Conservation (phyloP, 2,797 vertebrate genomes). For the Rhynchotus rufescens region DNA sequence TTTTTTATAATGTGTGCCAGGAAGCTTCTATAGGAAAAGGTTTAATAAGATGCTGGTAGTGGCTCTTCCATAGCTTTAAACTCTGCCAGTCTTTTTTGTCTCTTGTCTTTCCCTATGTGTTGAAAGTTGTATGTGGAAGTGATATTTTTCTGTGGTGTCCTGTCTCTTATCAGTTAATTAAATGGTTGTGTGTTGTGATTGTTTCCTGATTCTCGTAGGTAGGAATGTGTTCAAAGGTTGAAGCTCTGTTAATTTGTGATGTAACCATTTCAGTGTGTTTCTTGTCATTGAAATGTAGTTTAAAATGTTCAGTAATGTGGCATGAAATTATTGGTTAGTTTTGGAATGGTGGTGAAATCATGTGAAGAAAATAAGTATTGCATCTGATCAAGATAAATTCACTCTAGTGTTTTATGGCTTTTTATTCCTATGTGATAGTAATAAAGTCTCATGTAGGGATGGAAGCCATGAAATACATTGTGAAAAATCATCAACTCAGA, state of each 20-base stretch:
- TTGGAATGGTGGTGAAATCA: constrained; percentile 85
- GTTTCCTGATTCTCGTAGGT: constrained; percentile 77
- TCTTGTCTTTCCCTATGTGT: constrained; percentile 79
- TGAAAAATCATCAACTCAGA: constrained; percentile 90
- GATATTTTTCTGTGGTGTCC: constrained; percentile 80
- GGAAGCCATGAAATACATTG: constrained; percentile 99
- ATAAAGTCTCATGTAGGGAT: constrained; percentile 97
- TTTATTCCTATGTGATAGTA: constrained; percentile 99
- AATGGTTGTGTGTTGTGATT: constrained; percentile 80
- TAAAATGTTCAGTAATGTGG: constrained; percentile 82
- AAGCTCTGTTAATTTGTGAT: constrained; percentile 80
- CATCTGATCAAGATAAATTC: constrained; percentile 89
- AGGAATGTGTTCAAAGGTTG: constrained; percentile 78
- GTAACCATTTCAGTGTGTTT: constrained; percentile 80
- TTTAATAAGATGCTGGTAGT: constrained; percentile 53
- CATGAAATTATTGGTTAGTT: constrained; percentile 86
- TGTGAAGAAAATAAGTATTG: constrained; percentile 87
- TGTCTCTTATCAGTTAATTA: constrained; percentile 80
- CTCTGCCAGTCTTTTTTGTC: constrained; percentile 74
- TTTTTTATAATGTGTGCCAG: constrained; percentile 6
- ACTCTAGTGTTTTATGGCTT: constrained; percentile 99
- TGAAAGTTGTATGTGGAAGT: constrained; percentile 81
- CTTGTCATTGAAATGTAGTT: constrained; percentile 82
- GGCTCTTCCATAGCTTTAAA: constrained; percentile 64
- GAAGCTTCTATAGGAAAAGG: constrained; percentile 35